Conservation (phyloP, 2,113 vertebrate species). For the Rhizomys pruinosus region DNA sequence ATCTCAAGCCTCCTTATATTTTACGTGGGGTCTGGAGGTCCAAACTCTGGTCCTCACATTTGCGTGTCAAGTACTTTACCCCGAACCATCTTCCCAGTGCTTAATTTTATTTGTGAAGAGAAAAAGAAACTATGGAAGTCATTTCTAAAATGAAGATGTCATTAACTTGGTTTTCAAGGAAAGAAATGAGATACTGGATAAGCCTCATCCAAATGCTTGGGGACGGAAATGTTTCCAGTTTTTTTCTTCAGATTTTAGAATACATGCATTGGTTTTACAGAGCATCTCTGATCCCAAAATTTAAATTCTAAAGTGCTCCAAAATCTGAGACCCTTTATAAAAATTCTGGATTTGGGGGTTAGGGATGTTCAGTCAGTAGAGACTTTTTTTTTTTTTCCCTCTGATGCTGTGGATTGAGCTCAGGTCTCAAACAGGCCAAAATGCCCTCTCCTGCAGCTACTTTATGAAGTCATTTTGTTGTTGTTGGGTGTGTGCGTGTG, state of each 20-base stretch:
- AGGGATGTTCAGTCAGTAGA: background rate
- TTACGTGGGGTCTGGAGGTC: background rate
- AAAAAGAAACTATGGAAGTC: background rate
- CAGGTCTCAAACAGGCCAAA: background rate
- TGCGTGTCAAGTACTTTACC: background rate
- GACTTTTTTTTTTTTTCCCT: background rate
- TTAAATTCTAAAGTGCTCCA: background rate
- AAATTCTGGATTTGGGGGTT: background rate
- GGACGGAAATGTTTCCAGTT: background rate
- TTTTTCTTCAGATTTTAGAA: background rate
- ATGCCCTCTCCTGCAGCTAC: background rate
- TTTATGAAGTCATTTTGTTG: background rate
- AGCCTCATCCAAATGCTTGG: background rate
- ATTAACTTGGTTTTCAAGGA: background rate
- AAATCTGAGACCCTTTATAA: background rate
- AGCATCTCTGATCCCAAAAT: background rate
- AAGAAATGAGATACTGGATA: constrained; percentile 1
- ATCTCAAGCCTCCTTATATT: background rate
- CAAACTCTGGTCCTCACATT: background rate
- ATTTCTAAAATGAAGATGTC: constrained; percentile 19
- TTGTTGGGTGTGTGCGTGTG: no score
- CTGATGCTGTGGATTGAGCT: background rate
- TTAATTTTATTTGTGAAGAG: background rate
- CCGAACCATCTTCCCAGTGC: background rate
- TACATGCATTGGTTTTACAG: background rate